Conservation (phyloP, 2,113 vertebrate genomes). For the Lates calcarifer region DNA sequence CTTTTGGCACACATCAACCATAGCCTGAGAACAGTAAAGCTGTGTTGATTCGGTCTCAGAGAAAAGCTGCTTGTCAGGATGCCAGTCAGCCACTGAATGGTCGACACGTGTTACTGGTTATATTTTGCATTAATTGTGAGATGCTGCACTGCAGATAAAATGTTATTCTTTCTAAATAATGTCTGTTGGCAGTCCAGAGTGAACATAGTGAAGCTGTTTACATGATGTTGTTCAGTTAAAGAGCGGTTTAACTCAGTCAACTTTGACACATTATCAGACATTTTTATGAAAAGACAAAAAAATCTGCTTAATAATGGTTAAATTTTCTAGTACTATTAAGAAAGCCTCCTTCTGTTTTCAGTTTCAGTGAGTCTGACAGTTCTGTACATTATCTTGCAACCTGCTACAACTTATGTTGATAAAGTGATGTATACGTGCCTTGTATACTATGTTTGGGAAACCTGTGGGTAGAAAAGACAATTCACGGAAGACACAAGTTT, state of each 20-base stretch:
- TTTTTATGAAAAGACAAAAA: background rate
- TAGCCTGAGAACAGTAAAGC: constrained; percentile 23
- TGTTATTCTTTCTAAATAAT: background rate
- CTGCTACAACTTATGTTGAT: background rate
- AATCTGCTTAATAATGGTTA: background rate
- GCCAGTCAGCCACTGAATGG: background rate
- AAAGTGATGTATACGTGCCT: background rate
- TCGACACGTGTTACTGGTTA: constrained; percentile 2
- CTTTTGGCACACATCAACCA: constrained; percentile 55
- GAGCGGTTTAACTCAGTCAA: background rate
- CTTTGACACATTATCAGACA: background rate
- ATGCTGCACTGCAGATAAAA: background rate
- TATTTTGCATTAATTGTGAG: background rate
- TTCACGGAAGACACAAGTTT: background rate
- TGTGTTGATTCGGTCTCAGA: background rate
- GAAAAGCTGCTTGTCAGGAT: background rate
- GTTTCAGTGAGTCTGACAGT: background rate
- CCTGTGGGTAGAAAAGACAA: background rate
- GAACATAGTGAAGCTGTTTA: background rate
- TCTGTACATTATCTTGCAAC: background rate
- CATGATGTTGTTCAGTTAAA: background rate
- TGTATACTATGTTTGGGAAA: background rate
- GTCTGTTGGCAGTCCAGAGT: background rate
- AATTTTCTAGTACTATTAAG: background rate
- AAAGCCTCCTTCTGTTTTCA: background rate